Evolutionary conservation across 2,113 vertebrate species (phyloP).

Genomic region (Sceloporus undulatus): DNA sequence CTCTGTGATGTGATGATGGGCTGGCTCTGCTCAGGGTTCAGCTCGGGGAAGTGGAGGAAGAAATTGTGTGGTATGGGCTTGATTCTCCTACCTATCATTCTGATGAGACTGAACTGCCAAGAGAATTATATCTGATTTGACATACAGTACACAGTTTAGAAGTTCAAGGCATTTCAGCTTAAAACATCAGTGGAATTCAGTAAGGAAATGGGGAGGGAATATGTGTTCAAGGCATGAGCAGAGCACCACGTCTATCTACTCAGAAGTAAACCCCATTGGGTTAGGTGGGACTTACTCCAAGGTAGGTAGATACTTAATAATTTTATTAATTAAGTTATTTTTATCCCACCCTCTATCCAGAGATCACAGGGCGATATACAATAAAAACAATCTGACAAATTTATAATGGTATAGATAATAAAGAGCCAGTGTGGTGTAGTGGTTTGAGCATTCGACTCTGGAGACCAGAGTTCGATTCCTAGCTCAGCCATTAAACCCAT

Average conservation of each 20-base stretch:
- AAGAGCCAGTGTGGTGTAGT: too few relatives aligned
- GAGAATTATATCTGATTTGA: background rate
- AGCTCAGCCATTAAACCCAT: too few relatives aligned
- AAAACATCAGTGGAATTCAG: background rate
- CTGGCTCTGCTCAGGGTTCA: background rate
- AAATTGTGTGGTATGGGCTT: background rate
- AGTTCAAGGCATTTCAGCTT: background rate
- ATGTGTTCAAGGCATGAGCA: background rate
- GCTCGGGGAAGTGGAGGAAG: background rate
- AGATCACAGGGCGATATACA: too few relatives aligned
- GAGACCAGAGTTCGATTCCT: too few relatives aligned
- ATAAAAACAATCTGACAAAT: too few relatives aligned
- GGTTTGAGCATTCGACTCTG: too few relatives aligned
- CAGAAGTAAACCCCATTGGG: background rate
- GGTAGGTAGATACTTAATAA: background rate
- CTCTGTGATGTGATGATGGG: background rate
- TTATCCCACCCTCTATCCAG: too few relatives aligned
- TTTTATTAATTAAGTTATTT: too few relatives aligned
- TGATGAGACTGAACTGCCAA: background rate
- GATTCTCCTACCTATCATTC: fast-evolving
- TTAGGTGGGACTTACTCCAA: background rate
- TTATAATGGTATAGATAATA: too few relatives aligned
- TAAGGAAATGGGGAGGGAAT: fast-evolving
- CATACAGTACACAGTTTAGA: background rate
- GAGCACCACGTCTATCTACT: background rate